Conservation (phyloP, 2,888 invertebrate genomes). For the Heteropelma amictum region DNA sequence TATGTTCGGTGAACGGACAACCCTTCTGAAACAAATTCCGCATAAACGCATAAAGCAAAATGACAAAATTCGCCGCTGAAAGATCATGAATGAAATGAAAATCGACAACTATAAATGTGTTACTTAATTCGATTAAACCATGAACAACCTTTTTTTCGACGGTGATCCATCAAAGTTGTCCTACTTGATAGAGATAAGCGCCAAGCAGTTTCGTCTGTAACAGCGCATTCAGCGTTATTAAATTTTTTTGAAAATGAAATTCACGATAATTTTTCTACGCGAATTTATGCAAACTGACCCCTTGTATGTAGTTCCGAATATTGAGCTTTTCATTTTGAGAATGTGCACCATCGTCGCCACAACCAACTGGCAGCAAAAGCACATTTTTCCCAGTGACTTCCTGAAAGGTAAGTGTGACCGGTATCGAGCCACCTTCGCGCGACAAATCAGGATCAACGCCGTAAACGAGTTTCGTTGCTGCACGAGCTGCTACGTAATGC, state of each 20-base stretch:
- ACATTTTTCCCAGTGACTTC: slow-evolving; percentile 96
- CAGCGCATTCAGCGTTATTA: no score
- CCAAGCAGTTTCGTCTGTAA: slow-evolving; percentile 94
- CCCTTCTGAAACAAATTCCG: no score
- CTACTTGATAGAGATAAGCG: slow-evolving; percentile 91
- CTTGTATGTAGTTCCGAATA: slow-evolving; percentile 94
- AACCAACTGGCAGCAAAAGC: slow-evolving; percentile 95
- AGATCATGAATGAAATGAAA: no score
- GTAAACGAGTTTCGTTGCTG: slow-evolving; percentile 91
- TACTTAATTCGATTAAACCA: no score
- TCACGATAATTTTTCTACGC: neutral
- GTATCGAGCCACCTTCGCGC: slow-evolving; percentile 98
- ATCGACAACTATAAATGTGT: no score
- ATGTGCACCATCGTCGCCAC: slow-evolving; percentile 98
- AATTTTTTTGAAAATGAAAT: neutral
- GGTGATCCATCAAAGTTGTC: slow-evolving; percentile 80
- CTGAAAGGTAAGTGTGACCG: slow-evolving; percentile 95
- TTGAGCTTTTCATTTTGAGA: slow-evolving; percentile 99
- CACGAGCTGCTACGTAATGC: slow-evolving; percentile 93
- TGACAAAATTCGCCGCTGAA: no score
- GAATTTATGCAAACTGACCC: slow-evolving; percentile 81
- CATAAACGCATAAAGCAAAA: no score
- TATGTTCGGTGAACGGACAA: no score
- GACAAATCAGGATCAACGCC: slow-evolving; percentile 95
- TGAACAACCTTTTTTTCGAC: no score